phyloP scores from a whole-genome alignment of 2,113 vertebrate species.

The Sylvietta virens region DNA sequence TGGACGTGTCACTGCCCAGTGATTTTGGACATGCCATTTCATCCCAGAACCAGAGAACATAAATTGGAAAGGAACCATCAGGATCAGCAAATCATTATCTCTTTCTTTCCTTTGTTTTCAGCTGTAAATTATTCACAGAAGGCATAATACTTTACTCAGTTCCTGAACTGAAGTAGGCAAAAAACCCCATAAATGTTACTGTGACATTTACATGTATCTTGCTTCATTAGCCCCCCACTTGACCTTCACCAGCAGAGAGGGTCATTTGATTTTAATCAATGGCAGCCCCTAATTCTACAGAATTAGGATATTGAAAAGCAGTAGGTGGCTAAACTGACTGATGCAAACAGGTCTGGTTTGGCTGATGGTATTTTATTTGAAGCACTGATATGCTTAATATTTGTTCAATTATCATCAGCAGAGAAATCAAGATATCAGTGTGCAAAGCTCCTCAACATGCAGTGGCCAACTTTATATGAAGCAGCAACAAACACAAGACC shows the following conservation, averaged over 20 bases:
- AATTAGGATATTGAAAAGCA: slow-evolving; percentile 18
- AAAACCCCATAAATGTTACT: background rate
- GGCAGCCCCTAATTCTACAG: background rate
- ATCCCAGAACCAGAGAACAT: background rate
- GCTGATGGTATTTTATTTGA: slow-evolving; percentile 32
- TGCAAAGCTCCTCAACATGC: background rate
- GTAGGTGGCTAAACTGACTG: slow-evolving; percentile 17
- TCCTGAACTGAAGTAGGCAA: background rate
- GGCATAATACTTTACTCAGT: background rate
- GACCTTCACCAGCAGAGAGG: slow-evolving; percentile 22
- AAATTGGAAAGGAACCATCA: background rate
- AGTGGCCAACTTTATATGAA: background rate
- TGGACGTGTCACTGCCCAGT: background rate
- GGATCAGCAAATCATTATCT: background rate
- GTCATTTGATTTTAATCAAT: slow-evolving; percentile 43
- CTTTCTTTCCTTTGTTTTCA: background rate
- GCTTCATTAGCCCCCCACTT: background rate
- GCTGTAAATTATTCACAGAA: background rate
- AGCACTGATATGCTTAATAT: slow-evolving; percentile 32
- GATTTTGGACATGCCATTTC: background rate
- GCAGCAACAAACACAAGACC: background rate
- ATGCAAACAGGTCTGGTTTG: slow-evolving; percentile 26
- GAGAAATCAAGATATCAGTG: slow-evolving; percentile 7
- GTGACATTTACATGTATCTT: background rate
- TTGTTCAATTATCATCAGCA: slow-evolving; percentile 47